Percentiles rank a stretch among this genome's conserved stretches.
These are phyloP conservation scores for Cerastis leucographa DNA, from an alignment of 2,888 invertebrate genomes.

Conservation along the genomic window DNA sequence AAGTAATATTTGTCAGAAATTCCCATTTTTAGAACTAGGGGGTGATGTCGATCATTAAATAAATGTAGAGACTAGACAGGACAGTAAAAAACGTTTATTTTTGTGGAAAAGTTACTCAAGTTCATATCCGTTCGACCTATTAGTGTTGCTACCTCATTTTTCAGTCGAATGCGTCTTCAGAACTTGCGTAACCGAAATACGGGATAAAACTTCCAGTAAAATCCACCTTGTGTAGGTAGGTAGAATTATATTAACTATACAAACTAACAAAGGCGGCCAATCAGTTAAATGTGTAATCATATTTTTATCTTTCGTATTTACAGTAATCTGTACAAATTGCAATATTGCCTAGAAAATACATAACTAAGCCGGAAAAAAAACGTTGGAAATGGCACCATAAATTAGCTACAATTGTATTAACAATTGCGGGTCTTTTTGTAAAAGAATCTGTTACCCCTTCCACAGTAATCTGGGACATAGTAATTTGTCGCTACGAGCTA, in stretches of 20 bases:
- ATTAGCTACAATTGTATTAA: too few species aligned
- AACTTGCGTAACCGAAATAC: conserved; percentile 4
- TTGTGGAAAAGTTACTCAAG: background rate
- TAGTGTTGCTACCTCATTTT: background rate
- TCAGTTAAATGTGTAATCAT: background rate
- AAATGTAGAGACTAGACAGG: background rate
- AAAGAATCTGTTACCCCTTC: background rate
- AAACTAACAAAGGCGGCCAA: conserved; percentile 2
- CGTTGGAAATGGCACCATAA: background rate
- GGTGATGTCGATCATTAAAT: background rate
- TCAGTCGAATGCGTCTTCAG: background rate
- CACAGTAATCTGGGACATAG: background rate
- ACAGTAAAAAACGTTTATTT: too few species aligned
- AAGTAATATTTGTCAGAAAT: background rate
- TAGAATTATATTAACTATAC: background rate
- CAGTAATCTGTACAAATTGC: background rate
- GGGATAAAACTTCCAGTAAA: background rate
- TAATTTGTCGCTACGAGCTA: background rate
- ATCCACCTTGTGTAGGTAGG: background rate
- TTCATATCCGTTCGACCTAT: background rate
- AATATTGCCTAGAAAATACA: background rate
- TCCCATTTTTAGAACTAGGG: background rate
- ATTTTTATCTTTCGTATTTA: background rate
- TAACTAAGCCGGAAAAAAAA: background rate
- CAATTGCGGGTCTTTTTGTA: background rate